Evolutionary conservation across 1,140 invertebrate species (phyloP).

Genomic region (Apis laboriosa): DNA sequence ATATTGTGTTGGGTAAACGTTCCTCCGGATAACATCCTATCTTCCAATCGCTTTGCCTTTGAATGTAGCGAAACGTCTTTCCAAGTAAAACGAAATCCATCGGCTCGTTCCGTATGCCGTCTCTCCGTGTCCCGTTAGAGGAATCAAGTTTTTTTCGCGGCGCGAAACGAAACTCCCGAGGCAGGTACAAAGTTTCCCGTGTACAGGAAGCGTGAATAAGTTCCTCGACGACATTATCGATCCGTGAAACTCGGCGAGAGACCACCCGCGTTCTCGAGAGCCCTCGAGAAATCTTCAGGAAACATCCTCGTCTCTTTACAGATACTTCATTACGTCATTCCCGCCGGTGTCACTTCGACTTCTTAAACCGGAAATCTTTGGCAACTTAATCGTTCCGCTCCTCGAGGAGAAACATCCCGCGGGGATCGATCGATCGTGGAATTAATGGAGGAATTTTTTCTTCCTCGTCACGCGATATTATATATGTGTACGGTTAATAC

Average conservation of each 20-base stretch:
- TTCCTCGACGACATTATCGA: constrained; percentile 41
- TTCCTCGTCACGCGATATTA: no score
- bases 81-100: background rate
- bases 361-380: constrained; percentile 20
- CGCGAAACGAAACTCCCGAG: background rate
- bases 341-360: background rate
- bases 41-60: background rate
- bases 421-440: background rate
- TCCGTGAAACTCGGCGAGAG: constrained; percentile 7
- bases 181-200: constrained; percentile 6
- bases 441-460: background rate
- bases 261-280: constrained; percentile 43
- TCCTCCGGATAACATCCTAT: background rate
- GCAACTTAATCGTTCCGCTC: constrained; percentile 19
- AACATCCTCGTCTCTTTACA: constrained; percentile 28
- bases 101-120: background rate
- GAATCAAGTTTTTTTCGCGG: constrained; percentile 11
- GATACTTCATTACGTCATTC: constrained; percentile 37
- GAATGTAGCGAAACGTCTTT: background rate
- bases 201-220: constrained; percentile 28
- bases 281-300: constrained; percentile 47
- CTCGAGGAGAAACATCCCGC: background rate
- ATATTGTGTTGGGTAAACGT: no score
- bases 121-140: constrained; percentile 11
- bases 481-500: no score